Base-by-base conservation (phyloP, 1,140 invertebrate species). In the Caerostris darwini region DNA sequence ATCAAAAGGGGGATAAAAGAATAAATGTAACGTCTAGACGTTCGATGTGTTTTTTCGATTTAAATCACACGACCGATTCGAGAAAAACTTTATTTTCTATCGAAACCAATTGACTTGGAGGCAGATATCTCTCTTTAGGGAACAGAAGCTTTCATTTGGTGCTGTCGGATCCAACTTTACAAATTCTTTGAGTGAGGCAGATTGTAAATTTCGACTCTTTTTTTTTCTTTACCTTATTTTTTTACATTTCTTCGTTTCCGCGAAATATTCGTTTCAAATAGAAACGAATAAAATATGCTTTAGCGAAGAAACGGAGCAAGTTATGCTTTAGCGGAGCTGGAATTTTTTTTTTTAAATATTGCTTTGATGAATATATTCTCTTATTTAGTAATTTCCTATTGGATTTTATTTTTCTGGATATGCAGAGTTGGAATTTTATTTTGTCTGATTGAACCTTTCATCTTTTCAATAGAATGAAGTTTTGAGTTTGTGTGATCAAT, bases 101-200 rank as follows among this genome's bases (percentile, higher is more conserved):
- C 17, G n/a, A 56, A 83, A 83, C 54, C 82, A 83, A 83, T 83
- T 83, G 82, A 83, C 82, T 57, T 34, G 12, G 5, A 57, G 56
- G 56, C 54, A 83, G 56, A 83, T 83, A 83, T 58, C 82, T 83
- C 82, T 83, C 82, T 83, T 57, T 5, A 6, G 71, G 82, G 82
- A 57, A 19, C 54, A 83, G 82, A 83, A 14, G 56, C 82, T 83
- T 83, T 83, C 82, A 83, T 83, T 83, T 83, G 82, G 82, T 3
- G 8, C 82, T 56, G 82, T 83, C 82, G 57, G 82, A 56, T 56
- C 7, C 82, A 0, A 83, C 82, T 53, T 50, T 83, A 83, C 82
- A 83, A 83, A 83, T 83, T 83, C 54, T 17, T 83, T 12, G 4
- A n/a, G n/a, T 17, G 82, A 83, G n/a, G 82, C 34, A 57, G 82